Evolutionary conservation across 2,888 invertebrate species (phyloP), one percentile per base, ranked within the genome.

Genomic region (Drosophila nr. perissopoda): DNA sequence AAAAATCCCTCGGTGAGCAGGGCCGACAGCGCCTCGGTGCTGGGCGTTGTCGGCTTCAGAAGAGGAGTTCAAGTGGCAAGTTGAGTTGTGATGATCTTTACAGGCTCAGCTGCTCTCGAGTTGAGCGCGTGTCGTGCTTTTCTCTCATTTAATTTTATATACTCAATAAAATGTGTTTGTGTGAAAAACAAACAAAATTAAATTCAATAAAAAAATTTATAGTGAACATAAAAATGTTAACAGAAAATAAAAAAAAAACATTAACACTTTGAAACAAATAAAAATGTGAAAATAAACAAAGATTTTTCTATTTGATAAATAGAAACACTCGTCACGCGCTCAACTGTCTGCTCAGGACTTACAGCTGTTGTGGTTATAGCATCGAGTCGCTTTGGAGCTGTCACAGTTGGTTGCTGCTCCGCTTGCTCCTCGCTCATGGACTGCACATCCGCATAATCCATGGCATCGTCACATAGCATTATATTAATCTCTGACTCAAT

Each of bases 1-100:
- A 98, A 94, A 90, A 97, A 98, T 29, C 96, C 97, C 81, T 98
- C 98, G 36, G 97, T 94, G 2, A 97, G 97, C 8, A 97, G 96
- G 0, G 97, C 97, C 95, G 97, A 96, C 6, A 74, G 65, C 8
- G 97, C 95, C 1, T 97, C 97, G 0, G 97, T 97, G 72, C 96
- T 97, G 0, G 97, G 97, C 0, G 97, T 97, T 0, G 97, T 96
- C 0, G 96, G 95, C 92, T 93, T 88, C 29, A 18, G 67, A 68
- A n/a, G n/a, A 29, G 25, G n/a, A 27, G 27, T 71, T 57, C 42
- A 63, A 58, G 27, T 58, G 21, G 56, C 16, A 54, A 18, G 11
- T 33, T 56, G 70, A 69, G 21, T n/a, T 61, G 29, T 3, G 6
- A 11, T 59, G 70, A 16, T 48, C 7, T 16, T 2, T 63, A 38